Evolutionary conservation across 2,888 invertebrate species (phyloP).

Genomic region (Limnephilus marmoratus): DNA sequence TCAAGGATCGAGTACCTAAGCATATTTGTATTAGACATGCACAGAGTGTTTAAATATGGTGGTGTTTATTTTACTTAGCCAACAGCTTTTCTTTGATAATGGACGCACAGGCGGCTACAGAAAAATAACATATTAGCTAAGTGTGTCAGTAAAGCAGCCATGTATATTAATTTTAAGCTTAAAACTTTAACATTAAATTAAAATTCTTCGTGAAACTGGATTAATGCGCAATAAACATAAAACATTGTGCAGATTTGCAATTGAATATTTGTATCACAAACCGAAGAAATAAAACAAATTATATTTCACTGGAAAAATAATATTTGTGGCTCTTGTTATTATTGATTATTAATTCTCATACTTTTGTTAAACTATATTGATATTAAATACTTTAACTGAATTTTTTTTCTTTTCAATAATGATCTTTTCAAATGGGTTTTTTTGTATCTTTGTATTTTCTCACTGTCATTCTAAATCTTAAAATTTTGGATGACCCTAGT

Average conservation of each 20-base stretch:
- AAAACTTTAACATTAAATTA: constrained; percentile 4
- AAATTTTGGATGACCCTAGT: not conserved
- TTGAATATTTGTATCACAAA: not conserved
- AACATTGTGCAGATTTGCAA: not conserved
- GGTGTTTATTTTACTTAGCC: not conserved
- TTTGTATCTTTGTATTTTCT: not conserved
- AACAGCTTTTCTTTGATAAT: not conserved
- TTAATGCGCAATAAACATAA: not conserved
- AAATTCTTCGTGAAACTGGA: constrained; percentile 5
- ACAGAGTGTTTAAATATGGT: not conserved
- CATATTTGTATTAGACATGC: not conserved
- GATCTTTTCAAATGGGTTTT: not conserved
- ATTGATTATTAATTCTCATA: too few species aligned
- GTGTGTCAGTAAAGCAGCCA: constrained; percentile 13
- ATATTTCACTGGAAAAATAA: not conserved
- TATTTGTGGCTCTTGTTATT: not conserved
- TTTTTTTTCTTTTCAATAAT: not conserved
- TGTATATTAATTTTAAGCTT: constrained; percentile 17
- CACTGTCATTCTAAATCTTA: not conserved
- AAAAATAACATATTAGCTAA: not conserved
- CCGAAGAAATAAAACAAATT: not conserved
- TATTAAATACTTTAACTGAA: not conserved
- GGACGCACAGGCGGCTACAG: not conserved
- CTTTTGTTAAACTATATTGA: not conserved
- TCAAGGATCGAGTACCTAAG: not conserved